Base-by-base conservation (phyloP, 2,113 vertebrate genomes). In the Platichthys flesus region DNA sequence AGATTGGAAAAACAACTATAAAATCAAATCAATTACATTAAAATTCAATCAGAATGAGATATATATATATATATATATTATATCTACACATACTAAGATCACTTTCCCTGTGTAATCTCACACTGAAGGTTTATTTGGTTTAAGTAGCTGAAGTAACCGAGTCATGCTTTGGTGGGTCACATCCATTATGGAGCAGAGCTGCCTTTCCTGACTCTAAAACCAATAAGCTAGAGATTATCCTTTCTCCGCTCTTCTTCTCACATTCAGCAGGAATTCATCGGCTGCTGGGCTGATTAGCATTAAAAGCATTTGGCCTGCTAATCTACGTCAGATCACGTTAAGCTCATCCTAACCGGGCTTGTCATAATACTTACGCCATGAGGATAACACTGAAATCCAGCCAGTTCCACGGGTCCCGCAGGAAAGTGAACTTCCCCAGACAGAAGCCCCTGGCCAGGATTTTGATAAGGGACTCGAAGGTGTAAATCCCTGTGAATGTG, bases 401-500 rank as follows among this genome's bases (percentile, higher is more conserved):
- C 97, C 98, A 99, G 93, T 99, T 99, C 98, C 98, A 99, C 13
- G 98, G 98, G 74, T 99, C 98, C 74, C 95, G 93, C 73, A 99
- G 96, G 88, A 99, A 99, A 37, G 98, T 99, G 92, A 99, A 99
- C 85, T 94, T 95, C 90, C 98, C 97, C 91, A 99, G 92, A 79
- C 97, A 99, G 94, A 99, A 99, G 69, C 98, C 98, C 83, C 97
- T 95, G 76, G 98, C 98, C 90, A 99, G 95, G 91, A 99, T 99
- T 96, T 99, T 99, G 87, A 98, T 95, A 65, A 99, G 95, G 64
- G 97, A 99, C 94, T 99, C 98, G 83, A 99, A 99, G 42, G 98
- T 99, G 86, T 99, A 99, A 93, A 99, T 99, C 85, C 98, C 98
- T 87, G 98, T 99, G 94, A 99, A 99, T 9, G 98, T 99, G 88